A percentile compares a stretch with the other conserved stretches of the same genome.
Conservation (phyloP, 2,797 vertebrate genomes). For the Gymnodraco acuticeps region DNA sequence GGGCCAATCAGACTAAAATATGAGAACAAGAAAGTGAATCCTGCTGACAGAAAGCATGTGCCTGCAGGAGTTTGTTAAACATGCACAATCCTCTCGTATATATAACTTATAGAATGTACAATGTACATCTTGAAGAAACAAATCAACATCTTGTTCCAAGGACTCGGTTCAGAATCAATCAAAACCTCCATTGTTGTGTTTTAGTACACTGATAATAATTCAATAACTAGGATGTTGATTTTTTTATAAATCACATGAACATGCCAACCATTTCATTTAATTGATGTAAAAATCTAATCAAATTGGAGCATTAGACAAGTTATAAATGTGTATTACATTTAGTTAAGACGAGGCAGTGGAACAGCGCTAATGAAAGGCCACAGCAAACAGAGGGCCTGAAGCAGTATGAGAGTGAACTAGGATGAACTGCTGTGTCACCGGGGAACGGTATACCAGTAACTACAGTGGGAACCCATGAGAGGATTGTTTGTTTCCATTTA, state of each 20-base stretch:
- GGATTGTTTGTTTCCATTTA: conserved; percentile 38
- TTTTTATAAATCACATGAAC: conserved; percentile 1
- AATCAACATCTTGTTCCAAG: not conserved
- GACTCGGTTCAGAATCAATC: not conserved
- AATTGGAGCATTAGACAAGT: not conserved
- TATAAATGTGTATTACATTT: not conserved
- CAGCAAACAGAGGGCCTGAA: conserved; percentile 27
- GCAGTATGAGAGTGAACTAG: conserved; percentile 34
- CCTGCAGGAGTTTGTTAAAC: not conserved
- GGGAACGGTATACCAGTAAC: conserved; percentile 40
- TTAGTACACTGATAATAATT: conserved; percentile 4
- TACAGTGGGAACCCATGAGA: conserved; percentile 56
- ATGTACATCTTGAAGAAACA: not conserved
- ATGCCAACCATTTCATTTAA: not conserved
- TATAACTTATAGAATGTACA: not conserved
- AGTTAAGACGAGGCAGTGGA: conserved; percentile 23
- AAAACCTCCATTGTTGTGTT: not conserved
- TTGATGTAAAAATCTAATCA: not conserved
- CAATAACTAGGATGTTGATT: conserved; percentile 12
- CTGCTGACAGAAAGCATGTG: not conserved
- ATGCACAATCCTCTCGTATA: not conserved
- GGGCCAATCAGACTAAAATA: not conserved
- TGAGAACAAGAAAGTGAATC: conserved; percentile 26
- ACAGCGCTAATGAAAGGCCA: conserved; percentile 25
- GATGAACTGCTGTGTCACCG: conserved; percentile 46